Evolutionary conservation across 2,797 vertebrate species (phyloP).

Genomic region (Tamandua tetradactyla): DNA sequence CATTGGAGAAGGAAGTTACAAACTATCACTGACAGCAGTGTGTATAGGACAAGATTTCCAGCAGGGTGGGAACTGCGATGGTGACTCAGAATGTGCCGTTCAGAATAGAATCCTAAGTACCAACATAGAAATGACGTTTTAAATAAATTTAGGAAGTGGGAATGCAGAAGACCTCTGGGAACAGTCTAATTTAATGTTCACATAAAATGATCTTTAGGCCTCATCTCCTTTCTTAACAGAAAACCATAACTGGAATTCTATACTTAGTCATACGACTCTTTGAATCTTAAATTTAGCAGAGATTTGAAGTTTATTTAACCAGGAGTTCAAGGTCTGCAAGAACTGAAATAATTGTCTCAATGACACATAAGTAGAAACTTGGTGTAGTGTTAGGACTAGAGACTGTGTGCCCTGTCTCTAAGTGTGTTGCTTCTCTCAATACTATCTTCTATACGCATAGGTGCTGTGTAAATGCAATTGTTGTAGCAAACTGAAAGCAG

Average conservation of each 20-base stretch:
- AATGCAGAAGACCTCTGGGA: neutral
- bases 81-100: neutral
- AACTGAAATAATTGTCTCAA: neutral
- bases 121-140: neutral
- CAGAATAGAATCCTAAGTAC: neutral
- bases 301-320: neutral
- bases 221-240: neutral
- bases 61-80: neutral
- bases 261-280: neutral
- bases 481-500: too few species aligned
- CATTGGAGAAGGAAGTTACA: neutral
- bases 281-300: neutral
- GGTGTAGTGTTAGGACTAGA: neutral
- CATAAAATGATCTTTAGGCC: neutral
- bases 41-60: neutral
- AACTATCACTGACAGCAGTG: slow-evolving; percentile 2
- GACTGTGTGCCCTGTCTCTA: neutral
- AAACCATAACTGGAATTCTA: neutral
- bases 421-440: neutral
- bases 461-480: too few species aligned
- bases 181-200: neutral
- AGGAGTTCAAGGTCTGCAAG: neutral
- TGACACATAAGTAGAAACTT: neutral
- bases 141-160: neutral
- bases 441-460: neutral